Percentiles rank a stretch among this genome's conserved stretches.
Evolutionary conservation across 35 echinoderm and acorn worm genomes (phyloP).

Genomic region (Ophiothrix spiculata): DNA sequence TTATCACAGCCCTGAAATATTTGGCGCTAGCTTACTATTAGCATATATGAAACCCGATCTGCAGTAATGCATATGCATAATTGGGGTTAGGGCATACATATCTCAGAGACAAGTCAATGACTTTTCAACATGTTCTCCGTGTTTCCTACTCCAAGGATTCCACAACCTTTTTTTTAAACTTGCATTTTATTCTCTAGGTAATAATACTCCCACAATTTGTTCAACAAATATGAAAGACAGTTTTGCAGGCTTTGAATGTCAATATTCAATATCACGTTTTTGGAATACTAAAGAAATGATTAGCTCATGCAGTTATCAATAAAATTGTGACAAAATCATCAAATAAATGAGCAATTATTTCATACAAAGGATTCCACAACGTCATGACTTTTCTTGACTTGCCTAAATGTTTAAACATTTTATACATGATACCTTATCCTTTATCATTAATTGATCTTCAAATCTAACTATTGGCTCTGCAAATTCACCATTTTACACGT

Average conservation of each 20-base stretch:
- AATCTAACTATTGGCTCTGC: too few species aligned
- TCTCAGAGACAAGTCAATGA: background rate
- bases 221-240: background rate
- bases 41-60: background rate
- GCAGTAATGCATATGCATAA: background rate
- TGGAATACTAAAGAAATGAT: background rate
- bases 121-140: constrained; percentile 3
- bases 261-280: background rate
- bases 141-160: background rate
- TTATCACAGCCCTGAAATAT: too few species aligned
- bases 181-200: background rate
- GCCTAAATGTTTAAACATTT: too few species aligned
- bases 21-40: too few species aligned
- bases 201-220: background rate
- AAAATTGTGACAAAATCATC: background rate
- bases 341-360: too few species aligned
- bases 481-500: too few species aligned
- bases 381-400: too few species aligned
- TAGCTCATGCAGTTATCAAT: background rate
- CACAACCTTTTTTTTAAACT: background rate
- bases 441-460: too few species aligned
- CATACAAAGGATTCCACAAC: too few species aligned
- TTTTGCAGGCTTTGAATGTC: background rate
- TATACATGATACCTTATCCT: too few species aligned
- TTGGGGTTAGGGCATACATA: background rate